Conservation (phyloP, 2,113 vertebrate species). For the Pao palembangensis region DNA sequence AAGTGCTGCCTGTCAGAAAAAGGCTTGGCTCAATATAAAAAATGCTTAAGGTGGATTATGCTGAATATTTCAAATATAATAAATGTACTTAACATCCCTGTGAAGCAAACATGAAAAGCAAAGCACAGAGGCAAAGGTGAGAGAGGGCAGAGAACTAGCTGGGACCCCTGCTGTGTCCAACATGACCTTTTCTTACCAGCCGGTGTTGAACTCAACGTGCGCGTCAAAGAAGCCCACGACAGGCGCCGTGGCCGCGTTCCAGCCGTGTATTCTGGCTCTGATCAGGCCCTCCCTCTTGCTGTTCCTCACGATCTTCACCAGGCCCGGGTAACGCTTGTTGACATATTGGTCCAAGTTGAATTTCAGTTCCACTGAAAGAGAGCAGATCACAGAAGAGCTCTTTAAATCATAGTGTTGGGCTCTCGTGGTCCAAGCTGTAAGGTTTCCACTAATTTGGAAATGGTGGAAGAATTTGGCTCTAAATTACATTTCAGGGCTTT, state of each 20-base stretch:
- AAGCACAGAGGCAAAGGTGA: slow-evolving; percentile 26
- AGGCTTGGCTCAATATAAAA: slow-evolving; percentile 10
- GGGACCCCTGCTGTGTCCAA: slow-evolving; percentile 23
- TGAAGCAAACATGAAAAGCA: slow-evolving; percentile 27
- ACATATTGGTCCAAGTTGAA: slow-evolving; percentile 95
- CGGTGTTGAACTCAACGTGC: slow-evolving; percentile 94
- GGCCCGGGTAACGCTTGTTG: slow-evolving; percentile 88
- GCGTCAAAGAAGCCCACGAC: slow-evolving; percentile 96
- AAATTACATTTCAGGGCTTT: not conserved
- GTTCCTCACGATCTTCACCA: slow-evolving; percentile 95
- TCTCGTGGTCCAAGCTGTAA: not conserved
- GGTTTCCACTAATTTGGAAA: too few relatives aligned
- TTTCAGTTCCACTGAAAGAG: slow-evolving; percentile 87
- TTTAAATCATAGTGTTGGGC: not conserved
- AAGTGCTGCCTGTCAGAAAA: slow-evolving; percentile 41
- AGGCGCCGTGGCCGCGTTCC: slow-evolving; percentile 89
- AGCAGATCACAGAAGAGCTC: slow-evolving; percentile 19
- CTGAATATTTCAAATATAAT: slow-evolving; percentile 29
- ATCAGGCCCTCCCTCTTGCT: slow-evolving; percentile 91
- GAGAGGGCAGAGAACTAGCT: slow-evolving; percentile 15
- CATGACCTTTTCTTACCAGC: slow-evolving; percentile 82
- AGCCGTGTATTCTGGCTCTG: slow-evolving; percentile 93
- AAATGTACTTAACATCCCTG: slow-evolving; percentile 34
- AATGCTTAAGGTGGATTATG: slow-evolving; percentile 26
- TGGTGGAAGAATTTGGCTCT: too few relatives aligned